phyloP scores from a whole-genome alignment of 2,888 invertebrate species.

The Chymomyza fuscimana region DNA sequence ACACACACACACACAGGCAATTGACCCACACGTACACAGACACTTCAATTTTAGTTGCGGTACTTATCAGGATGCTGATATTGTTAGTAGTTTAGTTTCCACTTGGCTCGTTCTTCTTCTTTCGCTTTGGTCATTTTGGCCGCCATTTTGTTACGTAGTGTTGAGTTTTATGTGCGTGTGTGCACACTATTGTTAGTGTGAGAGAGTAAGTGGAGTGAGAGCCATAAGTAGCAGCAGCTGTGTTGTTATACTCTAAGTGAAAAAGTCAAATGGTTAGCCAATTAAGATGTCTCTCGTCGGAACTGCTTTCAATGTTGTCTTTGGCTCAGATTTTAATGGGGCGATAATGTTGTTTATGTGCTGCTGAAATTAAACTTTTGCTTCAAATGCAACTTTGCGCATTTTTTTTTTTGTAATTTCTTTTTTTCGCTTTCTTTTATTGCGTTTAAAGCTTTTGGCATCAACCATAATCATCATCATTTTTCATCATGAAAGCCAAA shows the following conservation, averaged over 20 bases:
- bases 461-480: slow-evolving; percentile 46
- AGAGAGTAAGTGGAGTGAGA: background rate
- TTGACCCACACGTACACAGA: slow-evolving; percentile 23
- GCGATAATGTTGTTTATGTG: slow-evolving; percentile 9
- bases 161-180: slow-evolving; percentile 53
- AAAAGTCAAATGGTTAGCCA: slow-evolving; percentile 22
- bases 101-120: background rate
- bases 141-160: slow-evolving; percentile 50
- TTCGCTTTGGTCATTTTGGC: slow-evolving; percentile 11
- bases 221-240: background rate
- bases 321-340: slow-evolving; percentile 20
- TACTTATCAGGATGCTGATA: slow-evolving; percentile 49
- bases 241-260: background rate
- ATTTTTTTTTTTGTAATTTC: background rate
- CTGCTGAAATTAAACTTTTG: slow-evolving; percentile 4
- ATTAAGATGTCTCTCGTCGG: slow-evolving; percentile 24
- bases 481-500: slow-evolving; percentile 54
- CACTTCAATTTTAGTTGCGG: slow-evolving; percentile 48
- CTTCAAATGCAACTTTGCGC: background rate
- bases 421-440: background rate
- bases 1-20: slow-evolving; percentile 2
- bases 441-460: slow-evolving; percentile 35
- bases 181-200: background rate
- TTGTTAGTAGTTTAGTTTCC: slow-evolving; percentile 15
- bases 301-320: slow-evolving; percentile 23